phyloP scores from a whole-genome alignment of 2,888 invertebrate species.

The Ichneumon xanthorius region DNA sequence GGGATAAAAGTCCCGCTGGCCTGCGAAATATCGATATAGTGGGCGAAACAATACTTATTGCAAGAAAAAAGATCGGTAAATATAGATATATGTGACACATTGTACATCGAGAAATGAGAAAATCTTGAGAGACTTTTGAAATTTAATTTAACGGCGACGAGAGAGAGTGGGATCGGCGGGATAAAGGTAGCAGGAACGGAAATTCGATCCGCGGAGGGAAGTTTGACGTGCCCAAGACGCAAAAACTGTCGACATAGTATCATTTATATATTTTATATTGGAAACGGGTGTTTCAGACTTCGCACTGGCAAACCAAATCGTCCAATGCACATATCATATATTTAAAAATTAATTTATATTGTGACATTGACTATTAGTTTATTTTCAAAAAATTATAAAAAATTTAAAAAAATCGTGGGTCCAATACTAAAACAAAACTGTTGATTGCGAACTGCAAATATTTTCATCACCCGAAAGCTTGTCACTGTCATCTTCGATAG shows the following conservation, averaged over 20 bases:
- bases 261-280: neutral
- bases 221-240: neutral
- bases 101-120: conserved; percentile 18
- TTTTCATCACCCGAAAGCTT: conserved; percentile 75
- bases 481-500: neutral
- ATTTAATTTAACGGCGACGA: conserved; percentile 25
- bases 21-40: conserved; percentile 13
- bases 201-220: conserved; percentile 1
- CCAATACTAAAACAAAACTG: neutral
- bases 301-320: neutral
- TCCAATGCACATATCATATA: neutral
- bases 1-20: neutral
- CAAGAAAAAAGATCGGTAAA: neutral
- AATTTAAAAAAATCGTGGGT: neutral
- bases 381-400: neutral
- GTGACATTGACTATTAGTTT: neutral
- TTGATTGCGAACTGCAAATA: conserved; percentile 63
- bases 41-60: neutral
- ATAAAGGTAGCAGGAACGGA: neutral
- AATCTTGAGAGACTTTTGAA: conserved; percentile 14
- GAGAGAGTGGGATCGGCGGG: neutral
- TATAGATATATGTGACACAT: neutral
- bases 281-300: neutral
- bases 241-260: conserved; percentile 5
- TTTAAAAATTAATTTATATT: neutral